These are phyloP conservation scores for Cirrhinus molitorella DNA, from an alignment of 2,797 vertebrate species.

Conservation along the genomic window DNA sequence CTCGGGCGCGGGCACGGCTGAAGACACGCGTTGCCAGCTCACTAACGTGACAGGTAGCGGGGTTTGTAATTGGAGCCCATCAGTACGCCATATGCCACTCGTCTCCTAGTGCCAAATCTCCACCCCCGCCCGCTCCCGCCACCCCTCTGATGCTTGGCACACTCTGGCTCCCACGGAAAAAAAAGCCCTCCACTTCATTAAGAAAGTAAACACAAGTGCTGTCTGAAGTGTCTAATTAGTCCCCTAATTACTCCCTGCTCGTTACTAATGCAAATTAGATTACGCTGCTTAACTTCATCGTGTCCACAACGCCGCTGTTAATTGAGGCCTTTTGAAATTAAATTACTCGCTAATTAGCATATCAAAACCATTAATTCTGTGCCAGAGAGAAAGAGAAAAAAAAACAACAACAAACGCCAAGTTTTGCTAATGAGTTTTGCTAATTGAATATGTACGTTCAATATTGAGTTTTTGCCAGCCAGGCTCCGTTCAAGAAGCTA, in stretches of 20 bases:
- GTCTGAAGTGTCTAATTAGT: constrained; percentile 99
- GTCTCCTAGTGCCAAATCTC: constrained; percentile 70
- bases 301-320: constrained; percentile 99
- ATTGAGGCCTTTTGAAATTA: constrained; percentile 99
- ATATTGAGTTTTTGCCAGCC: constrained; percentile 73
- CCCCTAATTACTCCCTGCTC: constrained; percentile 99
- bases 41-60: constrained; percentile 61
- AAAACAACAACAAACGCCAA: constrained; percentile 97
- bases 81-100: constrained; percentile 80
- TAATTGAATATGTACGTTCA: constrained; percentile 96
- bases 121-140: constrained; percentile 43
- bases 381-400: constrained; percentile 85
- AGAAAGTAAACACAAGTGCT: constrained; percentile 99
- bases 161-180: constrained; percentile 71
- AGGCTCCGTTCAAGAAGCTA: constrained; percentile 74
- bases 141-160: constrained; percentile 56
- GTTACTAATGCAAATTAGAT: constrained; percentile 99
- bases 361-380: constrained; percentile 99
- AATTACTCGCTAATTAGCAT: constrained; percentile 99
- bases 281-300: constrained; percentile 99
- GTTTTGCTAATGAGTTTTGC: constrained; percentile 98
- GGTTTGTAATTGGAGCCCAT: constrained; percentile 72
- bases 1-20: constrained; percentile 58
- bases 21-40: constrained; percentile 60
- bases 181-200: constrained; percentile 96